phyloP scores from a whole-genome alignment of 2,113 vertebrate species.

The Saguinus midas region DNA sequence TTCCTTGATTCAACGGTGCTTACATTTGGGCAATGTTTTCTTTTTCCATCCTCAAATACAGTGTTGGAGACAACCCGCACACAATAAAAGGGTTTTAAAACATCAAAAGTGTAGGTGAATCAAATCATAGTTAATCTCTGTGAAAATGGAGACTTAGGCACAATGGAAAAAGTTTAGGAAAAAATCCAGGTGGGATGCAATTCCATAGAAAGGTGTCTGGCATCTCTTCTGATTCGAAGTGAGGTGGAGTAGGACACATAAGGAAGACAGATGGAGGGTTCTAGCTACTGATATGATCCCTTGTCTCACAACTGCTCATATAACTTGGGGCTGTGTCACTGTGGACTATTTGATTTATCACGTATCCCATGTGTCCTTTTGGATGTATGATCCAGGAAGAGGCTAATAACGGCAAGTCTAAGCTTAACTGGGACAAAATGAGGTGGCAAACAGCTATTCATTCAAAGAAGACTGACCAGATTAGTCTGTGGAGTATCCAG shows the following conservation, averaged over 20 bases:
- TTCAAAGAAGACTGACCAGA: background rate
- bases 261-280: background rate
- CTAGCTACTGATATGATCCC: background rate
- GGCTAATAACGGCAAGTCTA: background rate
- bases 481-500: background rate
- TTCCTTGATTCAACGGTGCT: slow-evolving; percentile 48
- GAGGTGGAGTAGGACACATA: background rate
- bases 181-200: slow-evolving; percentile 47
- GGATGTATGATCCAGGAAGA: background rate
- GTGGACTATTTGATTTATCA: background rate
- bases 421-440: background rate
- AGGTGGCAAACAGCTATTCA: background rate
- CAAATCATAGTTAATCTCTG: slow-evolving; percentile 73
- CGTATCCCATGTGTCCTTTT: background rate
- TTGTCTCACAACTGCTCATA: background rate
- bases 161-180: slow-evolving; percentile 67
- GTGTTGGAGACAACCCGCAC: slow-evolving; percentile 62
- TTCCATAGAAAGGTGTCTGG: slow-evolving; percentile 13
- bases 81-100: slow-evolving; percentile 69
- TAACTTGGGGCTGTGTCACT: background rate
- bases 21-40: slow-evolving; percentile 61
- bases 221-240: background rate
- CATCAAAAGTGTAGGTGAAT: slow-evolving; percentile 72
- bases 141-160: slow-evolving; percentile 58
- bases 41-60: slow-evolving; percentile 68